Base-by-base conservation (phyloP, 2,113 vertebrate genomes). In the Ivindomyrus marchei region DNA sequence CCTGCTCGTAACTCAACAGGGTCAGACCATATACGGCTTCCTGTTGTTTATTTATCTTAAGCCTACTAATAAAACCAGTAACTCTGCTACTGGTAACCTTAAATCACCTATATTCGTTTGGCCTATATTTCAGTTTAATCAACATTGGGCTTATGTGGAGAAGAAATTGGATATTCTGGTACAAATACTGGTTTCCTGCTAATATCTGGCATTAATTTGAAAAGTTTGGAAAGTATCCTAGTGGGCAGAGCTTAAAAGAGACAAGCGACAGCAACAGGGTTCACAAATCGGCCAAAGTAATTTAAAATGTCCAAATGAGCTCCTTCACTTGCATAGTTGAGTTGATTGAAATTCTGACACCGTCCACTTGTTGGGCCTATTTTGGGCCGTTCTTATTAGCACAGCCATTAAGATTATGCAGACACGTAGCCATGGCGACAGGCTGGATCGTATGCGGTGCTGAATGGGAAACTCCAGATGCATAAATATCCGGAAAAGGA, bases 341-440 rank as follows among this genome's bases (percentile, higher is more conserved):
- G n/a, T 87, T 87, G 50, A 53, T 53, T 53, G 85, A 52, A 87
- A 53, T 56, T 53, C 47, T 56, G 39, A 24, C 4, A 47, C 83
- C 39, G 45, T 47, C 45, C 45, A 47, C 45, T 85, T 85, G 6
- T 85, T 85, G 19, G 83, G 45, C 8, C 83, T 85, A 47, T 85
- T 85, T 85, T 85, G 42, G 83, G 83, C 9, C 7, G 45, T n/a
- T 56, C 46, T 53, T 87, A 87, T 87, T 53, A 49, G 27, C 50
- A 52, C 15, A 53, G 27, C 47, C 47, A 56, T 36, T 53, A 87
- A 87, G 31, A 87, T 87, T 27, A 36, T 36, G 85, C 19, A 53
- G 85, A 53, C 2, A 87, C 50, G 83, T 85, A 85, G 83, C 42
- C 83, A 85, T 85, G 83, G 83, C 83, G 45, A 85, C 83, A 47